These are phyloP conservation scores for Cichladusa arquata DNA, from an alignment of 2,113 vertebrate species.

Conservation along the genomic window DNA sequence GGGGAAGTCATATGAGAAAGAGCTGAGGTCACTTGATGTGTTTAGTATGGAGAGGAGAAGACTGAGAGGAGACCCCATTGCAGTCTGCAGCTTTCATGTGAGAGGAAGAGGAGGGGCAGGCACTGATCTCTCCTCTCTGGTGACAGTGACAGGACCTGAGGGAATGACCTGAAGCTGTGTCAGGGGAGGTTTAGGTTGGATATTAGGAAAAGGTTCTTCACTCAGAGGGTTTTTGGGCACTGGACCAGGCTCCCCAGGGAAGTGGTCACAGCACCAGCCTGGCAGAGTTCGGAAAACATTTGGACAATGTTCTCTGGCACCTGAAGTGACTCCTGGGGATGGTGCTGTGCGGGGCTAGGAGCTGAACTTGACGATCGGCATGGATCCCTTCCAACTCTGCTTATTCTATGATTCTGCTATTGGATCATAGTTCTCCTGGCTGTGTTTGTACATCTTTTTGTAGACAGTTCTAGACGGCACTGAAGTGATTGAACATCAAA, in stretches of 20 bases:
- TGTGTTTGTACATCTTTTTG: not conserved
- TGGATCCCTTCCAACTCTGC: not conserved
- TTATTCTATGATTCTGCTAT: not conserved
- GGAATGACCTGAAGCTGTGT: not conserved
- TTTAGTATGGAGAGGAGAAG: not conserved
- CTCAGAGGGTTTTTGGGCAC: fast-evolving
- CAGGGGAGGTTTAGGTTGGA: not conserved
- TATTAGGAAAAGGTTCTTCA: not conserved
- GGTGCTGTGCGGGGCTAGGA: not conserved
- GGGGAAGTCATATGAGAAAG: fast-evolving
- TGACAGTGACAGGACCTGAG: fast-evolving
- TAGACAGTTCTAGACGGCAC: not conserved
- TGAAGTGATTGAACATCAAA: not conserved
- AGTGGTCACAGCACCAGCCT: not conserved
- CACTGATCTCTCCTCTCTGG: not conserved
- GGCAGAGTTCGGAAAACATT: fast-evolving
- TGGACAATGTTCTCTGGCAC: fast-evolving
- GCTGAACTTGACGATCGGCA: not conserved
- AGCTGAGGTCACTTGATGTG: fast-evolving
- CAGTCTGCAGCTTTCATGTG: fast-evolving
- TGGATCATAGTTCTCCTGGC: not conserved
- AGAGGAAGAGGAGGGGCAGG: not conserved
- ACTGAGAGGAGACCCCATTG: not conserved
- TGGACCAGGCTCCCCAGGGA: not conserved
- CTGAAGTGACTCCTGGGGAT: not conserved